These are phyloP conservation scores for Epicampocera succincta DNA, from an alignment of 2,888 invertebrate genomes.

Conservation along the genomic window DNA sequence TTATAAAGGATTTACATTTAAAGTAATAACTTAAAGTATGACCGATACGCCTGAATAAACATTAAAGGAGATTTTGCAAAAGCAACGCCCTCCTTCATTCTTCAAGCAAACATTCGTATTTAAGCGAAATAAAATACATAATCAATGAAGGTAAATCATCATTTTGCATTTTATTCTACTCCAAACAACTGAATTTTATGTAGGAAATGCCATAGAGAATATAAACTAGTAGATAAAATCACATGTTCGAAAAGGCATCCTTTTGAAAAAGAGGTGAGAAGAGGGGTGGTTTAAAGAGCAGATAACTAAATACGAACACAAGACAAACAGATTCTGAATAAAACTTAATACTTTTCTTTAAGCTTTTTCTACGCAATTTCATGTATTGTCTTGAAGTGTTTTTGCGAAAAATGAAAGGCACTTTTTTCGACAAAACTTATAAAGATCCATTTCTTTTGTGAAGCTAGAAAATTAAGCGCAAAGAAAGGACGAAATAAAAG, in stretches of 20 bases:
- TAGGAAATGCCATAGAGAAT: constrained; percentile 15
- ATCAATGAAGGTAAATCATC: constrained; percentile 60
- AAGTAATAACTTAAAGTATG: constrained; percentile 63
- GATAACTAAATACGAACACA: constrained; percentile 46
- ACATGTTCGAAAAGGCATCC: constrained; percentile 17
- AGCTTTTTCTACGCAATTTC: constrained; percentile 63
- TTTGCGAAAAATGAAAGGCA: constrained; percentile 15
- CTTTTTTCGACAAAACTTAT: constrained; percentile 34
- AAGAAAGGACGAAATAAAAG: constrained; percentile 28
- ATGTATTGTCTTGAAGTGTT: constrained; percentile 54
- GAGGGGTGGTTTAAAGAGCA: neutral
- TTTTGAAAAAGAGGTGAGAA: neutral
- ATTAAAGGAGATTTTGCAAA: constrained; percentile 73
- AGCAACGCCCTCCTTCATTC: constrained; percentile 31
- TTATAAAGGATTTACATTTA: constrained; percentile 61
- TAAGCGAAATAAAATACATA: constrained; percentile 28
- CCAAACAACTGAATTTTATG: neutral
- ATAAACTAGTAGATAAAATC: neutral
- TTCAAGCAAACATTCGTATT: constrained; percentile 8
- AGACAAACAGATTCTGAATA: constrained; percentile 36
- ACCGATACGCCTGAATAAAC: constrained; percentile 75
- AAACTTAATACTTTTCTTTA: constrained; percentile 52
- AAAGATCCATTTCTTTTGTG: constrained; percentile 27
- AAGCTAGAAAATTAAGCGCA: neutral
- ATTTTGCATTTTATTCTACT: neutral